Percentiles rank a stretch among this genome's conserved stretches.
These are phyloP conservation scores for Tinamus guttatus DNA, from an alignment of 2,113 vertebrate species.

Conservation along the genomic window DNA sequence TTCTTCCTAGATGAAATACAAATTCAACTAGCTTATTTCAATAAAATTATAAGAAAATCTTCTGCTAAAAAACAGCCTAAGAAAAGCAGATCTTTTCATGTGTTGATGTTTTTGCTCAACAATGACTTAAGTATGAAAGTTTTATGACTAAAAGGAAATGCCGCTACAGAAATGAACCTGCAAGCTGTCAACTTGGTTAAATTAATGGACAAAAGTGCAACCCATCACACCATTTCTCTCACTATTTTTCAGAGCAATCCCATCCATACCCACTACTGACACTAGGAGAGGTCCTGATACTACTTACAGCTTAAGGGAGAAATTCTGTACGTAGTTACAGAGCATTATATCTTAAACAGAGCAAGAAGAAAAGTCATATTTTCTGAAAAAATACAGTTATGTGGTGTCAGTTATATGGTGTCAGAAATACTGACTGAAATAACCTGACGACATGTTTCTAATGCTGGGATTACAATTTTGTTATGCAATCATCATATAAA, in stretches of 20 bases:
- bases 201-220: neutral
- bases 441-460: neutral
- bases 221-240: neutral
- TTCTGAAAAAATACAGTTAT: neutral
- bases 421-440: neutral
- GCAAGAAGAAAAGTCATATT: neutral
- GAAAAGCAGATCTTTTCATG: neutral
- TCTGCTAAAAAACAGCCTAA: neutral
- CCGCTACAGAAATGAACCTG: neutral
- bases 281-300: neutral
- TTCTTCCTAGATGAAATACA: neutral
- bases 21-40: neutral
- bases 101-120: neutral
- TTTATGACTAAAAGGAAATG: neutral
- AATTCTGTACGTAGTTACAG: neutral
- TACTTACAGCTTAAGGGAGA: neutral
- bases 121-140: neutral
- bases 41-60: neutral
- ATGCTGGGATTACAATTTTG: conserved; percentile 7
- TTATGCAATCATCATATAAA: conserved; percentile 9
- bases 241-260: neutral
- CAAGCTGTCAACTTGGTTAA: neutral
- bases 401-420: no score
- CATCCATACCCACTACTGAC: neutral
- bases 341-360: neutral